Base-by-base conservation (phyloP, 2,888 invertebrate species). In the Campaea margaritaria region DNA sequence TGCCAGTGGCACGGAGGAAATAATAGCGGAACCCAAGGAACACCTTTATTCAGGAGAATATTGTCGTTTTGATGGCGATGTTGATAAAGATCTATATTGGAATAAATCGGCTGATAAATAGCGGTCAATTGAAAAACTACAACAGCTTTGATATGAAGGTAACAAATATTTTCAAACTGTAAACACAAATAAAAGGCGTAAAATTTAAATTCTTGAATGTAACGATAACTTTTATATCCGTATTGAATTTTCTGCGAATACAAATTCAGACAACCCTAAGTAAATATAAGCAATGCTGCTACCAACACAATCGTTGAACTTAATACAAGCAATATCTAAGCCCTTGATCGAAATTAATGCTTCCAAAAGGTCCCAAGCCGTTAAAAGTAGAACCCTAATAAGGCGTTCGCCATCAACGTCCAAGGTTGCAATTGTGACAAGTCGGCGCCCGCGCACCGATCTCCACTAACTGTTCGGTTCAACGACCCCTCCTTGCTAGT, bases 351-450 rank as follows among this genome's bases (percentile, higher is more conserved):
- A 7, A 39, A n/a, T 14, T 41, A 7, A 16, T 15, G 16, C 15
- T 42, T 34, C 9, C 31, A 12, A 14, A 55, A n/a, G 43, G 36
- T 21, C 31, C 36, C 34, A 46, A 38, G 36, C 36, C 21, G 45
- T 43, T 50, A 54, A 60, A 47, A 59, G 49, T 41, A 53, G 58
- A 58, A 55, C 56, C 54, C 38, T 59, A 68, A 61, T n/a, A 62
- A 62, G 59, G 63, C 55, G 61, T 42, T 64, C 58, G 65, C 65
- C 62, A 69, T 64, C 68, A 36, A 43, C 54, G 63, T 64, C 72
- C 82, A 85, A 86, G 85, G 85, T 83, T 85, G 81, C 84, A 78
- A 75, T 83, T 80, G 83, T 78, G 79, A 78, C 79, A 79, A 75
- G 72, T 73, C 79, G 64, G 79, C 81, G 78, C 72, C 70, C 73